These are phyloP conservation scores for Nematolebias whitei DNA, from an alignment of 2,113 vertebrate species.

Conservation along the genomic window DNA sequence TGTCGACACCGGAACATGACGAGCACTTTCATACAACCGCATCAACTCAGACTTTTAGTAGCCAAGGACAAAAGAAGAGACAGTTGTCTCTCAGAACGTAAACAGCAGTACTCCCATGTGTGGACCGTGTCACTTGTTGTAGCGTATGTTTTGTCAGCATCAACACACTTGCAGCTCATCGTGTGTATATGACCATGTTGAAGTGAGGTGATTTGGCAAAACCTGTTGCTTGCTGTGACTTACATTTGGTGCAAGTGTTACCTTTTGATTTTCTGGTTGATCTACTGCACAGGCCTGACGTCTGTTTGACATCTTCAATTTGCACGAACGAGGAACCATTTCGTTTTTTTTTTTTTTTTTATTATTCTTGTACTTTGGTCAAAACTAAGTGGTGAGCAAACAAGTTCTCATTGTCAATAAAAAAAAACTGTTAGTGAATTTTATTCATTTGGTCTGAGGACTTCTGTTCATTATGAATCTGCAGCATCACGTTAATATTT, in stretches of 20 bases:
- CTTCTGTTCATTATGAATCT: background rate
- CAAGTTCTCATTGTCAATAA: slow-evolving; percentile 90
- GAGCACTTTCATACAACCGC: slow-evolving; percentile 81
- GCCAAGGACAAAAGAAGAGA: slow-evolving; percentile 58
- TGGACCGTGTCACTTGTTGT: slow-evolving; percentile 47
- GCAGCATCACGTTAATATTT: too few relatives aligned
- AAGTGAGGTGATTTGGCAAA: slow-evolving; percentile 79
- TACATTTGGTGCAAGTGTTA: slow-evolving; percentile 90
- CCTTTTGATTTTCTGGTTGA: slow-evolving; percentile 74
- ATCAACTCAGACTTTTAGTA: slow-evolving; percentile 53
- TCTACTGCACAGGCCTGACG: slow-evolving; percentile 58
- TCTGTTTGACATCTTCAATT: slow-evolving; percentile 84
- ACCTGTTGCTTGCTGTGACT: slow-evolving; percentile 91
- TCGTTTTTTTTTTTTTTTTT: slow-evolving; percentile 73
- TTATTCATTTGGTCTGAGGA: background rate
- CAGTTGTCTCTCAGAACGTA: slow-evolving; percentile 40
- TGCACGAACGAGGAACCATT: slow-evolving; percentile 87
- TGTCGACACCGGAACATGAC: slow-evolving; percentile 76
- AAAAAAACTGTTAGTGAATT: slow-evolving; percentile 63
- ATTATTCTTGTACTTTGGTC: slow-evolving; percentile 92
- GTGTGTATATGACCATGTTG: slow-evolving; percentile 84
- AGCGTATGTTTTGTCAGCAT: slow-evolving; percentile 57
- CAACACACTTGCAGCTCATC: slow-evolving; percentile 69
- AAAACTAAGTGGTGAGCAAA: slow-evolving; percentile 92
- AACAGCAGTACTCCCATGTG: slow-evolving; percentile 24